Evolutionary conservation across 2,888 invertebrate species (phyloP).

Genomic region (Prosapia bicincta): DNA sequence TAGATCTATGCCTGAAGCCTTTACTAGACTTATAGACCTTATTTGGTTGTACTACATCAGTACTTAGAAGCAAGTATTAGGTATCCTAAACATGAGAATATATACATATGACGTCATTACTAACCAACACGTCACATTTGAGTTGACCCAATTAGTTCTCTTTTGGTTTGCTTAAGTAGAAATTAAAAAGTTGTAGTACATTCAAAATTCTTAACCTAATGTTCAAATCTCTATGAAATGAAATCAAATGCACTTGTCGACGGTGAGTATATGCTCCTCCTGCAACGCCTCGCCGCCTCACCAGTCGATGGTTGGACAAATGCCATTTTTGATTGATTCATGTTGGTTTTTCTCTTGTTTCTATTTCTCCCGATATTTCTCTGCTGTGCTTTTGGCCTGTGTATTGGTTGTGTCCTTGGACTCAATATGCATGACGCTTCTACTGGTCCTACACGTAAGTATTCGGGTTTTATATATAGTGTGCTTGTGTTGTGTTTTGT

Average conservation of each 20-base stretch:
- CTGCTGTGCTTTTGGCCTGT: constrained; percentile 72
- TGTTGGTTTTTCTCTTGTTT: constrained; percentile 55
- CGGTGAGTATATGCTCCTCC: background rate
- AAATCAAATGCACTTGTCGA: background rate
- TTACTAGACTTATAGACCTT: too few relatives aligned
- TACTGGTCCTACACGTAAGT: constrained; percentile 72
- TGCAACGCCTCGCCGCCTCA: background rate
- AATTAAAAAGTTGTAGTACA: too few relatives aligned
- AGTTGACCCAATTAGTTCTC: too few relatives aligned
- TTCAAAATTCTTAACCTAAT: too few relatives aligned
- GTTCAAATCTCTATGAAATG: background rate
- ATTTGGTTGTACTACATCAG: too few relatives aligned
- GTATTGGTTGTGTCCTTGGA: constrained; percentile 72
- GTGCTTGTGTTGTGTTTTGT: constrained; percentile 24
- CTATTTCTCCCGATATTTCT: constrained; percentile 69
- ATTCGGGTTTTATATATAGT: constrained; percentile 46
- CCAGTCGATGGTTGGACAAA: constrained; percentile 10
- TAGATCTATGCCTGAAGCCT: too few relatives aligned
- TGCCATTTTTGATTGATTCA: constrained; percentile 48
- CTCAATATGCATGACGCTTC: constrained; percentile 72
- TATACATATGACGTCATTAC: too few relatives aligned
- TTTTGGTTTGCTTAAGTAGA: too few relatives aligned
- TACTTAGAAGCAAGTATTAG: too few relatives aligned
- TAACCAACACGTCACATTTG: too few relatives aligned
- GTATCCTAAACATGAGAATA: too few relatives aligned